Percentiles rank a stretch among this genome's conserved stretches.
phyloP scores from a whole-genome alignment of 1,140 invertebrate genomes.

The Araneus ventricosus region DNA sequence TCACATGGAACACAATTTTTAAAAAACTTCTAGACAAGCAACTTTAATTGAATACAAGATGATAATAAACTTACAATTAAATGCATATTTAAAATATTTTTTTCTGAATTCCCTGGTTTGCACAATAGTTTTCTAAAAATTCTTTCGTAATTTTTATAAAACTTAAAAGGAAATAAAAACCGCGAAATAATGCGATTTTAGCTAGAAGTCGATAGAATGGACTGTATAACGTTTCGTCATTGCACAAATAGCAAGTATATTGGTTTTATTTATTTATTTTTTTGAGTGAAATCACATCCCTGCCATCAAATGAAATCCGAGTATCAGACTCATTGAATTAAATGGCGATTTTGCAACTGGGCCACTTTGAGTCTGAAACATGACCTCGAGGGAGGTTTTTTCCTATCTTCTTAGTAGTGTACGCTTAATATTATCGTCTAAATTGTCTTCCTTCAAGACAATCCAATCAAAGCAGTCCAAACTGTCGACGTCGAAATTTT shows the following conservation, averaged over 20 bases:
- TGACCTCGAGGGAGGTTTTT: not conserved
- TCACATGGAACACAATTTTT: no score
- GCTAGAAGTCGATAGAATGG: no score
- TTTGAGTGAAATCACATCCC: not conserved
- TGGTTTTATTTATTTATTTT: not conserved
- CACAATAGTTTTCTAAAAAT: no score
- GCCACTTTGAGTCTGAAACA: not conserved
- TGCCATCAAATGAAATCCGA: not conserved
- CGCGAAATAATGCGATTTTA: no score
- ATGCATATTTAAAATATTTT: no score
- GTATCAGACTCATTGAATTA: slow-evolving; percentile 1
- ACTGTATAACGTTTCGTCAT: no score
- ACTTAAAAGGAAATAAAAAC: no score
- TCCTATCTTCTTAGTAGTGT: not conserved
- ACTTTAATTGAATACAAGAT: no score
- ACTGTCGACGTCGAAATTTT: not conserved
- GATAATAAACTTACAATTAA: no score
- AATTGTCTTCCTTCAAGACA: not conserved
- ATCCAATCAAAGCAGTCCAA: slow-evolving; percentile 4
- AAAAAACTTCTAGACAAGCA: no score
- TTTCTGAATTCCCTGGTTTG: no score
- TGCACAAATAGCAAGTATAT: not conserved
- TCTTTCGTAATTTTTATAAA: no score
- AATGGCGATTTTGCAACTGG: not conserved
- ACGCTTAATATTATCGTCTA: not conserved